These are phyloP conservation scores for Cheilosia scutellata DNA, from an alignment of 2,888 invertebrate species.

Conservation along the genomic window DNA sequence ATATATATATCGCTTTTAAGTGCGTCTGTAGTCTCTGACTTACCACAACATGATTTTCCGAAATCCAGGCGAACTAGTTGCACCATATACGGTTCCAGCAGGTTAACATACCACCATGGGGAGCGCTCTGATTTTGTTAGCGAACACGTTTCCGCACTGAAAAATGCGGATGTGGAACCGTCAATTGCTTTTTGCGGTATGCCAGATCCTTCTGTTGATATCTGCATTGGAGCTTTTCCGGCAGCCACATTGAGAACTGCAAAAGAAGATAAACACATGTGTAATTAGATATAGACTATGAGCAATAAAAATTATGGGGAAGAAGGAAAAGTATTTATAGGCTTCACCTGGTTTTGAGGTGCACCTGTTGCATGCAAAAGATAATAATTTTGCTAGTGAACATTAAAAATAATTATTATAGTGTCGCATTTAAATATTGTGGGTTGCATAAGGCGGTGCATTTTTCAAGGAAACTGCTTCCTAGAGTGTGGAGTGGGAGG, in stretches of 20 bases:
- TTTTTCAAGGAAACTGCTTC: no score
- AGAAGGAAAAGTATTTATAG: conserved; percentile 4
- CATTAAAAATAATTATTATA: not conserved
- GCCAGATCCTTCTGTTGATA: conserved; percentile 91
- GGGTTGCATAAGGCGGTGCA: not conserved
- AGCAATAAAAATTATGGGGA: not conserved
- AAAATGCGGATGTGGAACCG: conserved; percentile 93
- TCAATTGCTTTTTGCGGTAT: conserved; percentile 96
- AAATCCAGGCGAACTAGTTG: conserved; percentile 95
- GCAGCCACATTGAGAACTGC: conserved; percentile 96
- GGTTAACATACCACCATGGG: conserved; percentile 98
- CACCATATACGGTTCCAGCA: conserved; percentile 97
- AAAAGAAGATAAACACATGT: conserved; percentile 79
- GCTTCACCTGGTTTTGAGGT: not conserved
- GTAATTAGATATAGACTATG: conserved; percentile 11
- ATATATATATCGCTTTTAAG: no score
- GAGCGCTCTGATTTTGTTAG: conserved; percentile 92
- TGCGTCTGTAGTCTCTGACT: conserved; percentile 83
- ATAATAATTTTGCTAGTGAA: not conserved
- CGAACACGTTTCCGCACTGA: conserved; percentile 93
- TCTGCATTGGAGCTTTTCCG: conserved; percentile 97
- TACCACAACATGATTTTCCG: conserved; percentile 95
- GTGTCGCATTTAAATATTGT: not conserved
- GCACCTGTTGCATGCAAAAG: not conserved
- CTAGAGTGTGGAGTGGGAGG: no score